These are phyloP conservation scores for Trichopria drosophilae DNA, from an alignment of 2,888 invertebrate genomes.

Conservation along the genomic window DNA sequence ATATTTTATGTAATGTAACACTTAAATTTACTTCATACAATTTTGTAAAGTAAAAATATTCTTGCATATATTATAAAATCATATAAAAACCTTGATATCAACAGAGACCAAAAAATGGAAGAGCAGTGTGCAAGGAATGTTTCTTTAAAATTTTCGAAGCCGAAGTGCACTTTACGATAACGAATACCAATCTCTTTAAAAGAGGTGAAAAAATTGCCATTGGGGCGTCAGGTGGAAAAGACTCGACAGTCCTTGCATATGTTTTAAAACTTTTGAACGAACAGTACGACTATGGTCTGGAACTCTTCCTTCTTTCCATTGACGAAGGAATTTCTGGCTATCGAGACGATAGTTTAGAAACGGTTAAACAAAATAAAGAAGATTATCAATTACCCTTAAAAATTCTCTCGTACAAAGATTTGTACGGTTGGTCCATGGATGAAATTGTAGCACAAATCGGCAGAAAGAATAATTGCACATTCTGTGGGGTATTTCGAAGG, in stretches of 20 bases:
- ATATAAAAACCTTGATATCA: too few species aligned
- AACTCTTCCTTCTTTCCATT: conserved; percentile 89
- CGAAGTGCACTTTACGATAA: conserved; percentile 91
- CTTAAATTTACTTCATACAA: too few species aligned
- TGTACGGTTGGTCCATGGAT: conserved; percentile 99
- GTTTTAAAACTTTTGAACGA: conserved; percentile 89
- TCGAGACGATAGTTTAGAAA: conserved; percentile 94
- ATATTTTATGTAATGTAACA: too few species aligned
- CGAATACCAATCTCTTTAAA: conserved; percentile 77
- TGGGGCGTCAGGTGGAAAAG: conserved; percentile 93
- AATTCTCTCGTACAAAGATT: conserved; percentile 93
- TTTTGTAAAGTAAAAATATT: too few species aligned
- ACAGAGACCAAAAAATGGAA: conserved; percentile 87
- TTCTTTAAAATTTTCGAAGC: conserved; percentile 92
- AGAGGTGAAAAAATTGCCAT: conserved; percentile 86
- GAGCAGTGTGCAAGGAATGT: conserved; percentile 91
- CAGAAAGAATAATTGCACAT: conserved; percentile 94
- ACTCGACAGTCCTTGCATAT: conserved; percentile 96
- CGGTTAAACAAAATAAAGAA: conserved; percentile 90
- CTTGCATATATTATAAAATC: conserved; percentile 1
- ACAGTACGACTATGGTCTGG: conserved; percentile 84
- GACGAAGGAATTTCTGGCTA: conserved; percentile 98
- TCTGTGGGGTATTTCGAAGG: conserved; percentile 92
- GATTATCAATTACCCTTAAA: conserved; percentile 93
- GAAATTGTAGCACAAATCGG: conserved; percentile 87